Evolutionary conservation across 35 echinoderm and acorn worm genomes (phyloP), one percentile per base, ranked within the genome.

Genomic region (Chiridota heheva): DNA sequence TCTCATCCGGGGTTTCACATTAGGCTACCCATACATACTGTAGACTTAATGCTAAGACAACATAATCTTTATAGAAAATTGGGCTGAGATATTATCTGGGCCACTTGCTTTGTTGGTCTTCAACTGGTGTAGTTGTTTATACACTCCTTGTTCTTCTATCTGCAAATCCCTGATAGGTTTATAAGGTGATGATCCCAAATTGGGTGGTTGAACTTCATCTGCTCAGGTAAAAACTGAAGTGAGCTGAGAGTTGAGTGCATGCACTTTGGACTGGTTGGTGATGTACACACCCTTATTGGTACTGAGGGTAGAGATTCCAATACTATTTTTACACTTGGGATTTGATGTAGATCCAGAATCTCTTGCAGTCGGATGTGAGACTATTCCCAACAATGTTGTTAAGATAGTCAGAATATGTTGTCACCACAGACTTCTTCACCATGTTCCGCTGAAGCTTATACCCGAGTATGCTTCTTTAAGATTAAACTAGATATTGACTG

Each of bases 321-420:
- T 0, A 28, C 3, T 29, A 8, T 76, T 48, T 61, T 34, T 70
- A 7, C 47, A 47, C 36, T 86, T 75, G n/a, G 17, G 69, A 75
- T 66, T 88, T 88, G 10, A 88, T 41, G 63, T 80, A 88, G 13
- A 32, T 44, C 73, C 85, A 88, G 36, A 70, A 87, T 16, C 60
- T 65, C 41, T 79, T 80, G 12, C 69, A 70, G 59, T 78, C 60
- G 3, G 61, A 17, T 73, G 64, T 58, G 36, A 77, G 18, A 34
- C 35, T 73, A 1, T 7, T 1, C 36, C 51, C 58, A 15, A 81
- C 39, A 45, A 83, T 20, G 34, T 83, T 44, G 33, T 69, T 62
- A 26, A 83, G 12, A 66, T 70, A 81, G 29, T 65, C 17, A 5
- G 4, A 15, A 42, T 64, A 40, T 8, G 77, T 36, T 20, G 18